phyloP scores from a whole-genome alignment of 2,113 vertebrate genomes.

The Tympanuchus pallidicinctus region DNA sequence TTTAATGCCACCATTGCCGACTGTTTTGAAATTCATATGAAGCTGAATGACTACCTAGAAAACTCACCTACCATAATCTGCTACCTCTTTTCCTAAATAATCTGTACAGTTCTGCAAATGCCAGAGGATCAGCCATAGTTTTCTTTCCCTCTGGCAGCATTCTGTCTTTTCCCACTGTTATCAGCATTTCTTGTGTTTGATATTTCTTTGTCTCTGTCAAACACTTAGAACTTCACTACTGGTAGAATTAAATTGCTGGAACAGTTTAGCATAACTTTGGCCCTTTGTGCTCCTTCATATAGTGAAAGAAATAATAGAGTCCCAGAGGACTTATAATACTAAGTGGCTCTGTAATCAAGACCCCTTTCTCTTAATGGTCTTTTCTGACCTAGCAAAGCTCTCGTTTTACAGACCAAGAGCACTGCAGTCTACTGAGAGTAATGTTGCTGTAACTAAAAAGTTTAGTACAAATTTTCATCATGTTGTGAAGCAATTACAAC shows the following conservation, averaged over 20 bases:
- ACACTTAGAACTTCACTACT: not conserved
- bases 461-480: slow-evolving; percentile 8
- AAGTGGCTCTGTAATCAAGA: not conserved
- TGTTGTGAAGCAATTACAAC: not conserved
- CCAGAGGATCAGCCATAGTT: not conserved
- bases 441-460: not conserved
- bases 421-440: not conserved
- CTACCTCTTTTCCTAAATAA: not conserved
- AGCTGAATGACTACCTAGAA: slow-evolving; percentile 26
- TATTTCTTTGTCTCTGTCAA: not conserved
- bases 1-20: slow-evolving; percentile 6
- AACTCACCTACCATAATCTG: slow-evolving; percentile 31
- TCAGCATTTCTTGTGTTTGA: not conserved
- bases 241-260: not conserved
- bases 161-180: not conserved
- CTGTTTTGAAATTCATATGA: slow-evolving; percentile 55
- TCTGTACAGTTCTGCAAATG: not conserved
- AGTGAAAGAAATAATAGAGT: not conserved
- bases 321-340: fast-evolving
- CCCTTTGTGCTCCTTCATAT: not conserved
- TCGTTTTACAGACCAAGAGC: not conserved
- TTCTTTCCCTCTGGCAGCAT: not conserved
- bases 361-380: not conserved
- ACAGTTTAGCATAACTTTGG: not conserved
- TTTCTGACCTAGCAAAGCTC: not conserved